Evolutionary conservation across 1,140 invertebrate species (phyloP), one percentile per base, ranked within the genome.

Genomic region (Choristoneura fumiferana): DNA sequence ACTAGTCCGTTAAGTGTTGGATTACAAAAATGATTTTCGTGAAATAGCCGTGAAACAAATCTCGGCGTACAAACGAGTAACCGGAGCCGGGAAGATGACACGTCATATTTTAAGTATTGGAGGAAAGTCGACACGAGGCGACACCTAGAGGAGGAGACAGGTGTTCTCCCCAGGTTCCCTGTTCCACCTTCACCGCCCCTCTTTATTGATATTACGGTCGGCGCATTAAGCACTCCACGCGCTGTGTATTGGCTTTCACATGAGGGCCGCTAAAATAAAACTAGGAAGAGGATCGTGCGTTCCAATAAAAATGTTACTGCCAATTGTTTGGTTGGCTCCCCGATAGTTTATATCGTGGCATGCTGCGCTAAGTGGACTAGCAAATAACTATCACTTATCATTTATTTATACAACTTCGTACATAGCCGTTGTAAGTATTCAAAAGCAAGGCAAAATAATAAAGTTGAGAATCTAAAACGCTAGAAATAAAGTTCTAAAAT

Each of bases 131-230:
- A 77, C 70, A 69, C 69, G 71, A 76, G 67, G 67, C 69, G 76
- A 81, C 76, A 81, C 78, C 72, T 72, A 66, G 63, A 66, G 67
- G 63, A 62, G 69, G 78, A 69, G 67, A 69, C 67, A 69, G 65
- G 68, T 71, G 67, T 56, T 62, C 66, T 57, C 39, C 54, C 65
- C 58, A 37, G 43, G 40, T 70, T 65, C 70, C n/a, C 60, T 63
- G 62, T 67, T 68, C 66, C 73, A 37, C 62, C 65, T 58, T 62
- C 49, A 10, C 49, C 59, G 18, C 59, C 78, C 71, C 74, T 78
- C 79, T 87, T 84, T 87, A 84, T 81, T 85, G 82, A 84, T 83
- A 84, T 84, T 83, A 84, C 77, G 71, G 80, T 76, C 69, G 78
- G 74, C 75, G 76, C 84, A 84, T 81, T 84, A 87, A 84, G 69